Conservation (phyloP, 2,797 vertebrate genomes). For the Trichosurus vulpecula region DNA sequence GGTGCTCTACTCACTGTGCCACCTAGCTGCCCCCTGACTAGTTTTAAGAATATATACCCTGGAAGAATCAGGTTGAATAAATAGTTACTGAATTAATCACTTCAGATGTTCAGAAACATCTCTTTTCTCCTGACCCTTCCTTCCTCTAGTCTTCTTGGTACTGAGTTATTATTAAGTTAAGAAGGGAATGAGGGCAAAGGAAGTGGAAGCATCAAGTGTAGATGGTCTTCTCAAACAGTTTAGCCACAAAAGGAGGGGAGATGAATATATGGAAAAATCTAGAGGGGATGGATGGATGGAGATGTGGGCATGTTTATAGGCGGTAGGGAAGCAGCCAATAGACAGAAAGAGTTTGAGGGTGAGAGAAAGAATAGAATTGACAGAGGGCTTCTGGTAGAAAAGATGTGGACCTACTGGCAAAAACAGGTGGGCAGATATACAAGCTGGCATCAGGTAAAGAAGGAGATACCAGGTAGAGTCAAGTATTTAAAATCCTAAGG, state of each 20-base stretch:
- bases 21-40: too few species aligned
- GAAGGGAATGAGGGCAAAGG: neutral
- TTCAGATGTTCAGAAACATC: conserved; percentile 32
- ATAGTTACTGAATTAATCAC: conserved; percentile 52
- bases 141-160: neutral
- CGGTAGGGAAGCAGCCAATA: neutral
- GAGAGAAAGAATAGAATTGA: neutral
- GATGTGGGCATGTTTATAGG: neutral
- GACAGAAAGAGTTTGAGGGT: neutral
- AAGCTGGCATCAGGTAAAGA: neutral
- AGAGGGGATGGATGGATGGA: neutral
- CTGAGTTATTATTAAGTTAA: conserved; percentile 39
- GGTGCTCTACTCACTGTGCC: too few species aligned
- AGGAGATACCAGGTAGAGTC: neutral
- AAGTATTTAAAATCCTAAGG: neutral
- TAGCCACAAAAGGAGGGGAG: neutral
- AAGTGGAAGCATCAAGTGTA: neutral
- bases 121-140: conserved; percentile 8
- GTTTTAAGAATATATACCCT: neutral
- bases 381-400: neutral
- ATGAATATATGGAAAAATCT: neutral
- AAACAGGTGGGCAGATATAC: neutral
- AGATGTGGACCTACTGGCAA: neutral
- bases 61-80: conserved; percentile 8
- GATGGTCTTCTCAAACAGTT: neutral